Conservation (phyloP, 1,140 invertebrate species). For the Drosophila trapezifrons region DNA sequence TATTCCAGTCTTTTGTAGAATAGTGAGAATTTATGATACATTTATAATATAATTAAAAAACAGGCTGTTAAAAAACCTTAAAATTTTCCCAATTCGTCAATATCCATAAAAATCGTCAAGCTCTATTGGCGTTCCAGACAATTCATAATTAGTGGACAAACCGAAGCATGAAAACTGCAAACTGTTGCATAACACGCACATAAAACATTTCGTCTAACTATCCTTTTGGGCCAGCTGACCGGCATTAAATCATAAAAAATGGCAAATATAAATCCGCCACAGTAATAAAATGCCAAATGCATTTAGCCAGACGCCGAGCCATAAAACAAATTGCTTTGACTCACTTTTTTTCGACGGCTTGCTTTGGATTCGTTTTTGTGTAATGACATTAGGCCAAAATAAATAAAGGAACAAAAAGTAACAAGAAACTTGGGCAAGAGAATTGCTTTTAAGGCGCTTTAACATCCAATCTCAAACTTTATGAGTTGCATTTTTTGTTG, state of each 20-base stretch:
- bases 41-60: no score
- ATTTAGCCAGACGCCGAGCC: slow-evolving; percentile 45
- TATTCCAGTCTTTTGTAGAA: no score
- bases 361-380: slow-evolving; percentile 38
- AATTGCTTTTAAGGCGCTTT: slow-evolving; percentile 40
- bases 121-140: slow-evolving; percentile 3
- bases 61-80: no score
- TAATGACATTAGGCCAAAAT: slow-evolving; percentile 65
- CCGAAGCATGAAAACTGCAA: slow-evolving; percentile 17
- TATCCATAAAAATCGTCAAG: slow-evolving; percentile 20
- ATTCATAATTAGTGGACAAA: slow-evolving; percentile 22
- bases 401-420: slow-evolving; percentile 44
- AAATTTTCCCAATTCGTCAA: neutral
- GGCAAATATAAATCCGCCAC: slow-evolving; percentile 39
- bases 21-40: no score
- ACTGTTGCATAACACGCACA: slow-evolving; percentile 64
- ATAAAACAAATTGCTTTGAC: slow-evolving; percentile 61
- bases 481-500: slow-evolving; percentile 62
- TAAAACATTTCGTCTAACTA: slow-evolving; percentile 65
- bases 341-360: slow-evolving; percentile 41
- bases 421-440: slow-evolving; percentile 21
- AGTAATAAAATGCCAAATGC: slow-evolving; percentile 64
- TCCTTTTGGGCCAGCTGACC: slow-evolving; percentile 56
- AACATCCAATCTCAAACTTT: slow-evolving; percentile 58
- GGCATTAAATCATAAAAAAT: slow-evolving; percentile 63